Evolutionary conservation across 2,888 invertebrate species (phyloP).

Genomic region (Platerodrilus igneus): DNA sequence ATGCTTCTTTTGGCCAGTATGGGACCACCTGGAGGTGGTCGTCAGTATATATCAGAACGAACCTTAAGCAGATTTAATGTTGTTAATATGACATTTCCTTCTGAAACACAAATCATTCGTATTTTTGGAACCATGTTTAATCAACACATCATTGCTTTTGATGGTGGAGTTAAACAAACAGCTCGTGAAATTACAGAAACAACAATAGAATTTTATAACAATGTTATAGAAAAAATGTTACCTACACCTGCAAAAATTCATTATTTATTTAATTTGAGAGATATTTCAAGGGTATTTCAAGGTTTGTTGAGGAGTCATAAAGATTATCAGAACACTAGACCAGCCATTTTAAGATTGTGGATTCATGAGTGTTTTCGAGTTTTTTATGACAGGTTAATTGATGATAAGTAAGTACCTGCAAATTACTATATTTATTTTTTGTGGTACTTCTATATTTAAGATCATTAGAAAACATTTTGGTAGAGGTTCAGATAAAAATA

Average conservation of each 20-base stretch:
- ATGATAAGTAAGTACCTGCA: constrained; percentile 65
- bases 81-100: constrained; percentile 78
- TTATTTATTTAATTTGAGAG: constrained; percentile 83
- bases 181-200: constrained; percentile 65
- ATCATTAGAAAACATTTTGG: too few species aligned
- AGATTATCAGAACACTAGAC: constrained; percentile 70
- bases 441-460: too few species aligned
- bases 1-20: constrained; percentile 76
- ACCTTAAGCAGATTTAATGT: constrained; percentile 73
- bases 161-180: constrained; percentile 71
- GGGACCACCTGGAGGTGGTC: constrained; percentile 84
- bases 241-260: constrained; percentile 89
- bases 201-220: constrained; percentile 73
- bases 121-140: constrained; percentile 82
- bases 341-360: constrained; percentile 74
- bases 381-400: constrained; percentile 77
- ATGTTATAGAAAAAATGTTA: constrained; percentile 67
- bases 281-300: constrained; percentile 82
- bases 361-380: constrained; percentile 81
- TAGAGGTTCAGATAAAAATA: too few species aligned
- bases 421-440: too few species aligned
- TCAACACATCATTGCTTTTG: constrained; percentile 73
- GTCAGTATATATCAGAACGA: constrained; percentile 72
- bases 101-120: constrained; percentile 67
- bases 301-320: constrained; percentile 74